Base-by-base conservation (phyloP, 2,888 invertebrate species). In the Timema podura region DNA sequence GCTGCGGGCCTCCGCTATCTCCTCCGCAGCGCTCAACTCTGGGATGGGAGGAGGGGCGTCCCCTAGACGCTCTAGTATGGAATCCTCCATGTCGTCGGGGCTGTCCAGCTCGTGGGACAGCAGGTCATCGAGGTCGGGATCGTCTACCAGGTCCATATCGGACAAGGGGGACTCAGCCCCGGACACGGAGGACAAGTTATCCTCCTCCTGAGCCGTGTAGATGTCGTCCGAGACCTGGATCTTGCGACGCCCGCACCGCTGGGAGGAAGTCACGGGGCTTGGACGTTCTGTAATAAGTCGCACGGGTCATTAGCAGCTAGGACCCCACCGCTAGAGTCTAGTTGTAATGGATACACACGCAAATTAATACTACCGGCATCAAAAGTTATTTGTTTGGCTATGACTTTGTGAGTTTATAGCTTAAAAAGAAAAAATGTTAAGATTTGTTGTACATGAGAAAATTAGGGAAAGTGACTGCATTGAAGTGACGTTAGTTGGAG, bases 1-100 rank as follows among this genome's bases (percentile, higher is more conserved):
- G 73, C 87, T 87, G 6, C 92, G 83, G 48, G 90, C 89, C 77
- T 92, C 90, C 46, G 86, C 84, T 46, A 89, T 79, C 80, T 93
- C 93, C 75, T 93, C 92, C 2, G 87, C 89, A 0, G 90, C 90
- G 9, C 91, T 89, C 77, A 92, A 87, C 73, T 91, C 91, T 0
- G 92, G 91, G 48, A 93, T 89, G 5, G 87, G 86, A 75, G 76
- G 67, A 10, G 76, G 67, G 30, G 70, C 68, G 49, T 73, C 66
- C 67, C 74, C 71, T 48, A 75, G 30, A 81, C 80, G 77, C 72
- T 81, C 81, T 72, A 82, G 75, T 46, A 82, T 80, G 6, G 82
- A 82, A 72, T 82, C 82, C 72, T 82, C 82, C 71, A 83, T 76
- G 68, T 82, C 82, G 75, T 83, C 83, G 47, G 82, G 81, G 7